Conservation (phyloP, 2,113 vertebrate genomes). For the Poeciliopsis prolifica region DNA sequence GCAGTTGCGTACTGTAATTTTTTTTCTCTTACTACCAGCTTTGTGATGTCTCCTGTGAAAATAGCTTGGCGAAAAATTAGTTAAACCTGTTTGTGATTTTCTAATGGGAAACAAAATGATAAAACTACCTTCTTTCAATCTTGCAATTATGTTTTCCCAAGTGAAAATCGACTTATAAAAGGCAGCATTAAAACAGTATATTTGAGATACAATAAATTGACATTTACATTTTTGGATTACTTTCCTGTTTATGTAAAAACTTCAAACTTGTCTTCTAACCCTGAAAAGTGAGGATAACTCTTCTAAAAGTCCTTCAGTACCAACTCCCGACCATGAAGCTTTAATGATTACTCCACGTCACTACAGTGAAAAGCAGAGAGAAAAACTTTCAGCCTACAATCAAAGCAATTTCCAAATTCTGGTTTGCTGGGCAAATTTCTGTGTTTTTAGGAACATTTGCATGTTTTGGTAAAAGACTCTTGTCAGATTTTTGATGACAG, state of each 20-base stretch:
- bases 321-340: background rate
- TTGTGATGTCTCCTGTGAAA: too few relatives aligned
- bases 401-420: constrained; percentile 30
- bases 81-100: too few relatives aligned
- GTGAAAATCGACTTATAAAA: too few relatives aligned
- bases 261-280: background rate
- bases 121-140: too few relatives aligned
- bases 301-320: background rate
- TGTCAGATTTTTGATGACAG: constrained; percentile 38
- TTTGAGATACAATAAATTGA: too few relatives aligned
- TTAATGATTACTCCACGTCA: constrained; percentile 4
- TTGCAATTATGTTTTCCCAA: too few relatives aligned
- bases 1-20: too few relatives aligned
- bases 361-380: background rate
- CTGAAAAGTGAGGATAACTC: background rate
- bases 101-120: too few relatives aligned
- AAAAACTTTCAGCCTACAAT: constrained; percentile 12
- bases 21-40: too few relatives aligned
- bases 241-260: background rate
- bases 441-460: constrained; percentile 39
- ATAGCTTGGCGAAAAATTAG: too few relatives aligned
- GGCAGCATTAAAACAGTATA: too few relatives aligned
- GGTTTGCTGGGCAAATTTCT: constrained; percentile 32
- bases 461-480: constrained; percentile 24
- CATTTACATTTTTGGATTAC: background rate